A percentile compares a stretch with the other conserved stretches of the same genome.
phyloP scores from a whole-genome alignment of 2,888 invertebrate genomes.

The Xestia xanthographa region DNA sequence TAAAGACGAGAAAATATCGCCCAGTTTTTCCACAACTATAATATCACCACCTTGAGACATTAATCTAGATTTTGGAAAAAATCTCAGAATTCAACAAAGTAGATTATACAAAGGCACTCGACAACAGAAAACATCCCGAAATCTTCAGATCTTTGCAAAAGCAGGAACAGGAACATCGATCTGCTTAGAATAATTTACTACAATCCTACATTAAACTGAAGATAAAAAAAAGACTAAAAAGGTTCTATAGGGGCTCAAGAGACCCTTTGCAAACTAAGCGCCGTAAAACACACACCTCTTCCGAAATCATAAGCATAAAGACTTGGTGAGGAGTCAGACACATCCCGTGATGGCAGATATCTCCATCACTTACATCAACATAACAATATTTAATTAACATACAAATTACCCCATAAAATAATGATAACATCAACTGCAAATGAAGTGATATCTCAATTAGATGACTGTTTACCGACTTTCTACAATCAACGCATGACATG shows the following conservation, averaged over 20 bases:
- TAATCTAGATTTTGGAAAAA: no score
- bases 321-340: not conserved
- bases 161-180: no score
- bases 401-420: constrained; percentile 36
- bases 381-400: constrained; percentile 50
- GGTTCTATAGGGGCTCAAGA: not conserved
- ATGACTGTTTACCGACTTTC: constrained; percentile 53
- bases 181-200: no score
- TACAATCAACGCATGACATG: constrained; percentile 57
- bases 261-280: no score
- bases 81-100: no score
- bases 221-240: no score
- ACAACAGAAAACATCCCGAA: no score
- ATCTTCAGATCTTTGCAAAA: no score
- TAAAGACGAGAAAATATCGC: not conserved
- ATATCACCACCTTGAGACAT: no score
- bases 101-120: no score
- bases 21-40: no score
- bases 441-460: constrained; percentile 33
- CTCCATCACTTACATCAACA: not conserved
- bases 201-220: no score
- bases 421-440: constrained; percentile 41
- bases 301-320: not conserved
- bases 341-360: not conserved
- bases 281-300: not conserved